Conservation (phyloP, 2,888 invertebrate species). For the Spilosoma lubricipeda region DNA sequence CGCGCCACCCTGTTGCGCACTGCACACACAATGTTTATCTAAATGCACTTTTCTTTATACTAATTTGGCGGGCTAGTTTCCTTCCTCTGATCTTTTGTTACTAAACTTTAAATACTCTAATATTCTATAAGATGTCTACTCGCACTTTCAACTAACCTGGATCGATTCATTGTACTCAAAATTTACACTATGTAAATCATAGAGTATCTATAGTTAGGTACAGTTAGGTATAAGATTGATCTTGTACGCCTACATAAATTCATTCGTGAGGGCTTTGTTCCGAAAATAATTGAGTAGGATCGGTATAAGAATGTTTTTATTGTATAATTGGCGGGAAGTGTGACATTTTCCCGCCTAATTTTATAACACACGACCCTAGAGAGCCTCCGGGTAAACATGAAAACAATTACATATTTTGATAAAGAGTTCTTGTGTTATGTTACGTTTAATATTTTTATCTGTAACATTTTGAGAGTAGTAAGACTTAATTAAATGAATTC, state of each 20-base stretch:
- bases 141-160: slow-evolving; percentile 42
- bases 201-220: slow-evolving; percentile 18
- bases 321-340: slow-evolving; percentile 31
- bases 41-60: slow-evolving; percentile 48
- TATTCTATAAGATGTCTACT: slow-evolving; percentile 28
- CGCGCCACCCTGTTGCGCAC: slow-evolving; percentile 81
- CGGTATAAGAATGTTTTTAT: slow-evolving; percentile 32
- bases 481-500: neutral
- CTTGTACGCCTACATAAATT: slow-evolving; percentile 5
- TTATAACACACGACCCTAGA: slow-evolving; percentile 25
- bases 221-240: slow-evolving; percentile 10
- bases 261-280: slow-evolving; percentile 22
- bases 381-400: slow-evolving; percentile 15
- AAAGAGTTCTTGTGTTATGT: slow-evolving; percentile 10
- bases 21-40: slow-evolving; percentile 77
- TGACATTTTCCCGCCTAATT: slow-evolving; percentile 51
- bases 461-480: neutral
- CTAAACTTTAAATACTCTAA: slow-evolving; percentile 32
- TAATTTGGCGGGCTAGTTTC: slow-evolving; percentile 53
- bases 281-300: slow-evolving; percentile 18
- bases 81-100: slow-evolving; percentile 41
- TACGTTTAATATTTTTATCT: slow-evolving; percentile 15
- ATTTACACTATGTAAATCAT: slow-evolving; percentile 33
- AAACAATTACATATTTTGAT: slow-evolving; percentile 26
- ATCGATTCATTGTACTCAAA: slow-evolving; percentile 42